phyloP scores from a whole-genome alignment of 2,113 vertebrate species.

The Phaetusa simplex region DNA sequence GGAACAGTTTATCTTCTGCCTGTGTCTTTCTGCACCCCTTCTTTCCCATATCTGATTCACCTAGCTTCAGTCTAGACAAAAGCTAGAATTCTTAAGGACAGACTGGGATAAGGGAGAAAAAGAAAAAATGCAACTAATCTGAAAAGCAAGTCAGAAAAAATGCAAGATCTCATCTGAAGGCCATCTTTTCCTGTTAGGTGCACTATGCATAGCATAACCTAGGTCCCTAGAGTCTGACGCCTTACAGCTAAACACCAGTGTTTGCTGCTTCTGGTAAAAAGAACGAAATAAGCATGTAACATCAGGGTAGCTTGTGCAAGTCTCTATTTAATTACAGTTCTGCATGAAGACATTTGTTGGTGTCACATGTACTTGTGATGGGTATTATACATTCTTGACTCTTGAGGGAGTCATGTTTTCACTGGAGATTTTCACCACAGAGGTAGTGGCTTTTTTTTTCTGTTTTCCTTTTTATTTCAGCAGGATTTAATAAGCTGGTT shows the following conservation, averaged over 20 bases:
- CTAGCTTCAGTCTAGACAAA: neutral
- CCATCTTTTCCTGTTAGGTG: neutral
- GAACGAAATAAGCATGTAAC: neutral
- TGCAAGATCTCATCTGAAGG: neutral
- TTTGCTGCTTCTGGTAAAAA: neutral
- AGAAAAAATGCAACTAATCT: neutral
- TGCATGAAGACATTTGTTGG: slow-evolving; percentile 23
- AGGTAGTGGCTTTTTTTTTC: neutral
- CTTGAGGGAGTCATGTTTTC: neutral
- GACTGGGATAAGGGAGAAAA: neutral
- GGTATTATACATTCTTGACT: slow-evolving; percentile 28
- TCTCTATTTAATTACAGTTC: slow-evolving; percentile 52
- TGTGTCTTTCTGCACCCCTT: neutral
- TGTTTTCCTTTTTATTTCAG: neutral
- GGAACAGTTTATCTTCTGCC: neutral
- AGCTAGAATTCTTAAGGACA: neutral
- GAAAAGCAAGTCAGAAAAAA: neutral
- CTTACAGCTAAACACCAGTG: neutral
- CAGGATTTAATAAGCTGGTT: slow-evolving; percentile 16
- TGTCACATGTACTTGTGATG: neutral
- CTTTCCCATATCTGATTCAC: neutral
- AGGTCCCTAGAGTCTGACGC: neutral
- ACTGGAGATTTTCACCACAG: slow-evolving; percentile 11
- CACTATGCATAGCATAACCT: rapidly evolving
- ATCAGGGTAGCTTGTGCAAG: slow-evolving; percentile 21